Evolutionary conservation across 2,888 invertebrate species (phyloP), one percentile per base, ranked within the genome.

Genomic region (Drosophila gaucha): DNA sequence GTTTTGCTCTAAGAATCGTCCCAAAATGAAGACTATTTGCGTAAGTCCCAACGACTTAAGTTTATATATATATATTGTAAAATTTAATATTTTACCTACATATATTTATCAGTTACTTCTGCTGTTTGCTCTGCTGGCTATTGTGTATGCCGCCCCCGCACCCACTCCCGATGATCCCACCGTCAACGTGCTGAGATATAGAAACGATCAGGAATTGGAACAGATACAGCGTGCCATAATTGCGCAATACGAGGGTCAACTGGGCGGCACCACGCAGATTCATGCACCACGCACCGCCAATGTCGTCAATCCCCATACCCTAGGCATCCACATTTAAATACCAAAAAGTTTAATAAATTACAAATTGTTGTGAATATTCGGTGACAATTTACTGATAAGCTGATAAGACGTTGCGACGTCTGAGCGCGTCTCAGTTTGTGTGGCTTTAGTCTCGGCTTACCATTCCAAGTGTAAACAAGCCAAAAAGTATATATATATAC

Each of bases 231-330:
- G 65, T 0, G 73, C 78, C 30, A 89, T 89, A 10, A 90, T 89
- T 62, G 90, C 91, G 2, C 90, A 90, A 74, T 90, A 89, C 49
- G 78, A 90, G 31, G 44, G 73, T 14, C 64, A 80, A 9, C 51
- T 82, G 3, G 90, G 90, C 6, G 90, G 90, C n/a, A 74, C 78
- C 18, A 80, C 89, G 0, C 73, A 86, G 24, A 68, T 89, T 41
- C 86, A 90, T 60, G 56, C 76, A 22, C 58, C 80, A 1, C 80
- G 74, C 30, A 49, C 33, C n/a, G 85, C 78, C n/a, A 59, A 46
- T 3, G 26, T 70, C 33, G 65, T 88, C 10, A 78, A 89, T 77
- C 87, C 87, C 10, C 51, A 72, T 16, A 58, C 54, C 12, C 22
- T 88, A 0, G 64, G 73, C 56, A 78, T 88, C 22, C 63, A 74